phyloP scores from a whole-genome alignment of 2,113 vertebrate species.

The Alectura lathami region DNA sequence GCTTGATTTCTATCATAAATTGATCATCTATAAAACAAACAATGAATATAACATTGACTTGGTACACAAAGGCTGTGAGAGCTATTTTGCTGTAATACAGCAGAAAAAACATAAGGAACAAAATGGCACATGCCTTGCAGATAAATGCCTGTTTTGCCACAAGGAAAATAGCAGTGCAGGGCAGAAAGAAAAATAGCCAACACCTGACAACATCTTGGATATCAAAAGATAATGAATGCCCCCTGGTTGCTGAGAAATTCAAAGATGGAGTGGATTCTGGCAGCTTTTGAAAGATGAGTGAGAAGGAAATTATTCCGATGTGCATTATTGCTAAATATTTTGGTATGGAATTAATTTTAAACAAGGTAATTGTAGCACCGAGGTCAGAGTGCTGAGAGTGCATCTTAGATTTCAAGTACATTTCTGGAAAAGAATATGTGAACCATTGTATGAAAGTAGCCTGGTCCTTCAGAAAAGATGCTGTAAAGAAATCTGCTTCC shows the following conservation, averaged over 20 bases:
- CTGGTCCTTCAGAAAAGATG: accelerated
- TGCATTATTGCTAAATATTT: background rate
- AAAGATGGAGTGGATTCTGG: background rate
- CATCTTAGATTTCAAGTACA: background rate
- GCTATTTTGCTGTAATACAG: background rate
- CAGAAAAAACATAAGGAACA: background rate
- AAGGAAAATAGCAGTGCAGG: background rate
- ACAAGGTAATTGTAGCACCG: background rate
- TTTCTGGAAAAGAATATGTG: background rate
- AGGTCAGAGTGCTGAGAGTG: background rate
- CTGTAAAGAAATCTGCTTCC: background rate
- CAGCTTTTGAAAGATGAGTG: background rate
- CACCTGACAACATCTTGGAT: background rate
- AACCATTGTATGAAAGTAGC: background rate
- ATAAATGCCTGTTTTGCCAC: background rate
- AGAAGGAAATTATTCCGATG: background rate
- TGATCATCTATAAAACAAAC: background rate
- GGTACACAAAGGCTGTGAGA: background rate
- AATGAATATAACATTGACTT: background rate
- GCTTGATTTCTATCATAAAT: background rate
- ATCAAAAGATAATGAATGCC: background rate
- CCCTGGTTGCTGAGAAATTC: background rate
- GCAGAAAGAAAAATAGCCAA: background rate
- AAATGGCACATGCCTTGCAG: background rate
- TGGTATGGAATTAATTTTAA: background rate